Evolutionary conservation across 2,888 invertebrate species (phyloP), one percentile per base, ranked within the genome.

Genomic region (Corbicula japonica): DNA sequence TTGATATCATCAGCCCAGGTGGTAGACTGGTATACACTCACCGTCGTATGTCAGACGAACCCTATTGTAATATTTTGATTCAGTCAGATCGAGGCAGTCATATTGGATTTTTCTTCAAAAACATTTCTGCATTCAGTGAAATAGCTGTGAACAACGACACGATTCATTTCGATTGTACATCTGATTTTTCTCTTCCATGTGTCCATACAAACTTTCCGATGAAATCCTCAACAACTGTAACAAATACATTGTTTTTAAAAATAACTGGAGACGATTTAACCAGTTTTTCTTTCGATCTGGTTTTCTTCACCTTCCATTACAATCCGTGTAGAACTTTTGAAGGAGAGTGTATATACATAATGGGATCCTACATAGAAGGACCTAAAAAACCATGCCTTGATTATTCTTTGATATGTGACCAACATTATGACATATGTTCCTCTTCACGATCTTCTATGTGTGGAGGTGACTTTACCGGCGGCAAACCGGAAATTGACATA

Each of bases 221-320:
- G n/a, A 28, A 26, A n/a, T 54, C 8, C 41, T 54, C 4, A n/a
- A n/a, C 52, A 1, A 66, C 66, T 26, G n/a, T 6, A 2, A 30
- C 41, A n/a, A 66, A 66, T 54, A 66, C 28, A 26, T 32, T 66
- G 52, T 54, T 41, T 12, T 23, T 66, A 28, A 30, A 66, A 21
- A 32, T 66, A 1, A 26, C 21, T 8, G 54, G 54, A 23, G 66
- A 66, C 38, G 30, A 41, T 21, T 35, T 54, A 15, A 52, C 66
- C 38, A 15, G 21, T 10, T 66, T 66, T 41, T 35, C n/a, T 15
- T 66, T 66, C 26, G 41, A 54, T 32, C 28, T 66, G 10, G n/a
- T 54, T 4, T 54, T 66, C 38, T 66, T 52, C 38, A 32, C 52
- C 0, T 54, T 66, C 38, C 66, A 66, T 23, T 52, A 54, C 3